A percentile compares a stretch with the other conserved stretches of the same genome.
Evolutionary conservation across 2,797 vertebrate genomes (phyloP).

Genomic region (Jordanella pulchra): DNA sequence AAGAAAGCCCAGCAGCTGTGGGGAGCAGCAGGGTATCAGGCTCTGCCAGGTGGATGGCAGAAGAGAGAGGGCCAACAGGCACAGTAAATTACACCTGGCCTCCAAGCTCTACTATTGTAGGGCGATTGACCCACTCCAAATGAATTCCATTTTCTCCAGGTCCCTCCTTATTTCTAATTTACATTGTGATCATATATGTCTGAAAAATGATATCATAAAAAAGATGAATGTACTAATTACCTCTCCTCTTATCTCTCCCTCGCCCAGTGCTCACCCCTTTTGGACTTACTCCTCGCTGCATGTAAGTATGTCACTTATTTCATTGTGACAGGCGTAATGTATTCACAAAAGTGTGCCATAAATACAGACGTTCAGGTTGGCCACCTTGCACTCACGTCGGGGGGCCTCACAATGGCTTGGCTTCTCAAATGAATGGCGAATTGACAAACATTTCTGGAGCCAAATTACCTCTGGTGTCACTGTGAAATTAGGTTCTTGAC

Average conservation of each 20-base stretch:
- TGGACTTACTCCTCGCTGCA: constrained; percentile 88
- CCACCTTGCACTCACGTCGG: constrained; percentile 90
- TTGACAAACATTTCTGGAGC: constrained; percentile 98
- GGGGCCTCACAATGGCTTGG: constrained; percentile 80
- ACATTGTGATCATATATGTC: constrained; percentile 99
- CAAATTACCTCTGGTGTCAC: constrained; percentile 97
- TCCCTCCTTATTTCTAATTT: constrained; percentile 99
- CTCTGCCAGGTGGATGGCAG: constrained; percentile 88
- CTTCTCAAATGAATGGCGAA: constrained; percentile 94
- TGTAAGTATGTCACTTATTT: constrained; percentile 99
- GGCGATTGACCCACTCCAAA: constrained; percentile 97
- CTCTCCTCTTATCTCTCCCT: constrained; percentile 96
- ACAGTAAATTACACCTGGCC: constrained; percentile 97
- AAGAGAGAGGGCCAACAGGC: constrained; percentile 84
- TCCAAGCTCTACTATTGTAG: constrained; percentile 93
- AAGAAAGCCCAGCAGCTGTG: constrained; percentile 94
- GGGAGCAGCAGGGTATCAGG: constrained; percentile 83
- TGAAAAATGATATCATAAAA: constrained; percentile 99
- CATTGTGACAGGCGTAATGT: constrained; percentile 99
- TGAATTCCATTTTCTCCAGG: constrained; percentile 99
- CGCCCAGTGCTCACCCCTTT: constrained; percentile 90
- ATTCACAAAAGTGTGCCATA: constrained; percentile 99
- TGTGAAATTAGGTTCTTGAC: constrained; percentile 99
- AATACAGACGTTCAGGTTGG: constrained; percentile 97
- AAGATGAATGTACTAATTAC: constrained; percentile 99